Evolutionary conservation across 1,140 invertebrate species (phyloP), one percentile per base, ranked within the genome.

Genomic region (Gyrodactylus salaris): DNA sequence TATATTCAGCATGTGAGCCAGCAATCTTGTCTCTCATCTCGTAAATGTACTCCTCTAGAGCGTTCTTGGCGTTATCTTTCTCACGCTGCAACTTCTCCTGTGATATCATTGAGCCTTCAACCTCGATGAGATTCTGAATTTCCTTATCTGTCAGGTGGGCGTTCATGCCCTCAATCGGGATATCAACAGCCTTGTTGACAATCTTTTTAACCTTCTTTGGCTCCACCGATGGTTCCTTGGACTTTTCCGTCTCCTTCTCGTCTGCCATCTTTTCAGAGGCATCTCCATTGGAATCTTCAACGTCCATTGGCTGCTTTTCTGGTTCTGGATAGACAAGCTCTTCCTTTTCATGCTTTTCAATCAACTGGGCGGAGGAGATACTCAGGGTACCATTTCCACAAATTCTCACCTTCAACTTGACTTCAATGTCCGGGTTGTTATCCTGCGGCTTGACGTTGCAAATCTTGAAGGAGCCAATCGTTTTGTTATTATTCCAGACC

Each of bases 11-110:
- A 24, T 91, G 82, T 25, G 87, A 83, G 74, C 86, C 87, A 2
- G 81, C 84, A 20, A 93, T 77, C 78, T 91, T 90, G 25, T 87
- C 86, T 73, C 94, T 84, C 78, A 94, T 84, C 76, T 96, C 91
- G 79, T 98, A 98, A 21, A 98, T 89, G 78, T 95, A 98, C 81
- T 99, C 94, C 81, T 99, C 94, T 0, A 99, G 84, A 1, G 89
- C 87, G 82, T 99, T 99, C 77, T 91, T 88, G 0, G 88, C 89
- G 81, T 97, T 91, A 21, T 88, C 86, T 71, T 90, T 84, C 79
- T 95, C 90, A 77, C 93, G 94, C 81, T 97, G 93, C 78, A 89
- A 86, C 75, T 85, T 85, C 80, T 97, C 91, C 76, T 87, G 85
- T 25, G 86, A 85, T 74, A 89, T 86, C 89, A 93, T 89, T 80